A percentile compares a stretch with the other conserved stretches of the same genome.
phyloP scores from a whole-genome alignment of 1,140 invertebrate species.

The Drosophila ironensis region DNA sequence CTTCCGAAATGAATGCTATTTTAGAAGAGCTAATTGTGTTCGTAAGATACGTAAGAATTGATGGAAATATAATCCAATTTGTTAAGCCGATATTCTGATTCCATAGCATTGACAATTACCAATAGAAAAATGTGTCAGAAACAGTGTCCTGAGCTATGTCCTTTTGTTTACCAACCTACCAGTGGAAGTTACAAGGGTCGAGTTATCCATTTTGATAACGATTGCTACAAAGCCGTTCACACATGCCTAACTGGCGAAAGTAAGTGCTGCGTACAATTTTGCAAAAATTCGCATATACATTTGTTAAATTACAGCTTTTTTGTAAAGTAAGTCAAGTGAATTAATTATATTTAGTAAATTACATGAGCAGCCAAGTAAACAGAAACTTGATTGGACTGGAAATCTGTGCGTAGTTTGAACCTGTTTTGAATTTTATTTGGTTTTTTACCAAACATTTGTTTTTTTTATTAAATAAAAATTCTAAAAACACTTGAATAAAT shows the following conservation, averaged over 20 bases:
- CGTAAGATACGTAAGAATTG: conserved; percentile 21
- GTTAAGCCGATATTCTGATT: no score
- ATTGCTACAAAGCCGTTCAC: conserved; percentile 12
- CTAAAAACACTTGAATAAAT: conserved; percentile 2
- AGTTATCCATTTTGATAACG: conserved; percentile 19
- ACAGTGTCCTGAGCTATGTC: conserved; percentile 5
- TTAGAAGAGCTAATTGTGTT: conserved; percentile 32
- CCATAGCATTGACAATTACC: background rate
- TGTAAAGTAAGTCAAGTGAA: background rate
- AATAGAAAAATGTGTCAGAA: conserved; percentile 23
- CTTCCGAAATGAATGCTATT: conserved; percentile 48
- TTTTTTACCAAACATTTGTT: background rate
- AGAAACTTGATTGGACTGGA: background rate
- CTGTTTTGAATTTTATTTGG: background rate
- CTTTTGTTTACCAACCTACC: conserved; percentile 9
- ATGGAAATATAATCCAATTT: no score
- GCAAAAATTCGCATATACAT: background rate
- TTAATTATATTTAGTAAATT: background rate
- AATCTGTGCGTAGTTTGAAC: background rate
- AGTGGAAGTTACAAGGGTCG: conserved; percentile 18
- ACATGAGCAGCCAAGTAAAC: no score
- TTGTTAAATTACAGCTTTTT: background rate
- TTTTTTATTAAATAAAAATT: background rate
- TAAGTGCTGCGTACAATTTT: background rate
- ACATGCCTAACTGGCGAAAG: conserved; percentile 6